Conservation (phyloP, 2,113 vertebrate genomes). For the Jacana jacana region DNA sequence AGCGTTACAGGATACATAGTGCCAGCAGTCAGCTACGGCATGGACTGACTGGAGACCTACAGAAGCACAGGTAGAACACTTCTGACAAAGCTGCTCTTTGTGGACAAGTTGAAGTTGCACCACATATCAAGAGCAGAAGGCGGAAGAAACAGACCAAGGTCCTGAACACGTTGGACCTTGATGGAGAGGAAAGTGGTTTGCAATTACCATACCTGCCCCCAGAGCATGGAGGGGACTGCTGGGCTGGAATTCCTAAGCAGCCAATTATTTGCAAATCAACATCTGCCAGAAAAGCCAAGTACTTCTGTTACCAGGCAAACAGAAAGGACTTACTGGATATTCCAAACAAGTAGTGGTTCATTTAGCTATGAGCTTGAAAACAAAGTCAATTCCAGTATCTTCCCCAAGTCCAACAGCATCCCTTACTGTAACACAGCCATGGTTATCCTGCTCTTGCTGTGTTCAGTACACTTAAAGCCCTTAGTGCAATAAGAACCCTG, state of each 20-base stretch:
- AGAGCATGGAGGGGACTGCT: background rate
- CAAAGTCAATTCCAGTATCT: background rate
- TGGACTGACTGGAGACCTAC: background rate
- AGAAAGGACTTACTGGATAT: background rate
- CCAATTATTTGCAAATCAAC: background rate
- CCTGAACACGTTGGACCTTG: background rate
- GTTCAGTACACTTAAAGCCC: background rate
- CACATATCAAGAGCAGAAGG: background rate
- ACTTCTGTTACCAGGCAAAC: background rate
- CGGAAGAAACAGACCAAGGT: background rate
- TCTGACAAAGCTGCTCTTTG: background rate
- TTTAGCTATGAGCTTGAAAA: background rate
- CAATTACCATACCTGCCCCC: background rate
- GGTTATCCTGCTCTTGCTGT: background rate
- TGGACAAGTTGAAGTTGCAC: background rate
- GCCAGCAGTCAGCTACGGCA: background rate
- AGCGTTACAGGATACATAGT: fast-evolving
- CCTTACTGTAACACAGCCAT: background rate
- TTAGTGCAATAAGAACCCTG: background rate
- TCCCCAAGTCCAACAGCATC: background rate
- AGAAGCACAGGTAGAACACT: background rate
- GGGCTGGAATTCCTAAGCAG: background rate
- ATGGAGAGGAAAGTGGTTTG: background rate
- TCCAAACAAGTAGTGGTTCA: background rate
- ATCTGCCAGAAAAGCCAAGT: background rate